These are phyloP conservation scores for Linnaemya vulpina DNA, from an alignment of 2,888 invertebrate species.

Conservation along the genomic window DNA sequence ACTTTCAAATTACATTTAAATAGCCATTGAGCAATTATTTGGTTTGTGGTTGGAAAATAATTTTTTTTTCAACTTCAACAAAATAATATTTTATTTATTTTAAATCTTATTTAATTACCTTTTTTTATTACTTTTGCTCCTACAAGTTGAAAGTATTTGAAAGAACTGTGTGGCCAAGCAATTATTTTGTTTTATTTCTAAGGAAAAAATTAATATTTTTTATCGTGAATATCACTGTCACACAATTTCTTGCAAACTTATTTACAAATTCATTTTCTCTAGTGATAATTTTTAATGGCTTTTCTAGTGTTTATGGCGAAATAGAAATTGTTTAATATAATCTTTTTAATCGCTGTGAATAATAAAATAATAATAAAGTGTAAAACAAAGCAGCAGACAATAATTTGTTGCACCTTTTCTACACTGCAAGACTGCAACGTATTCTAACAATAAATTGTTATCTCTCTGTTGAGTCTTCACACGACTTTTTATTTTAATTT, in stretches of 20 bases:
- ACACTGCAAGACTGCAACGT: not conserved
- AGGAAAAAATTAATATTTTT: no score
- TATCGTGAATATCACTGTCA: not conserved
- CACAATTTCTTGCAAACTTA: not conserved
- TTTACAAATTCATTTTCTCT: constrained; percentile 28
- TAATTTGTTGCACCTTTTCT: constrained; percentile 35
- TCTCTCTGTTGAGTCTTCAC: constrained; percentile 26
- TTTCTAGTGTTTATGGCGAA: constrained; percentile 1
- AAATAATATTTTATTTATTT: not conserved
- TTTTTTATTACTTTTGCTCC: no score
- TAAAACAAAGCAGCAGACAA: not conserved
- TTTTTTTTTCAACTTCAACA: not conserved
- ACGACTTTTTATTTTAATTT: constrained; percentile 36
- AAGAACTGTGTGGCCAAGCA: no score
- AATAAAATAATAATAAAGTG: constrained; percentile 55
- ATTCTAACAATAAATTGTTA: constrained; percentile 12
- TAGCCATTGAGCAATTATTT: constrained; percentile 27
- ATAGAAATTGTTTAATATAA: constrained; percentile 36
- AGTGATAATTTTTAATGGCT: constrained; percentile 39
- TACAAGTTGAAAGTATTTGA: no score
- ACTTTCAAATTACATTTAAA: constrained; percentile 42
- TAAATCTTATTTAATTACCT: no score
- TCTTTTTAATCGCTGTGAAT: constrained; percentile 50
- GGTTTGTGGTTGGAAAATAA: not conserved
- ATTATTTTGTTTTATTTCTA: no score